A percentile compares a stretch with the other conserved stretches of the same genome.
phyloP scores from a whole-genome alignment of 2,797 vertebrate species.

The Phrynocephalus vlangalii region DNA sequence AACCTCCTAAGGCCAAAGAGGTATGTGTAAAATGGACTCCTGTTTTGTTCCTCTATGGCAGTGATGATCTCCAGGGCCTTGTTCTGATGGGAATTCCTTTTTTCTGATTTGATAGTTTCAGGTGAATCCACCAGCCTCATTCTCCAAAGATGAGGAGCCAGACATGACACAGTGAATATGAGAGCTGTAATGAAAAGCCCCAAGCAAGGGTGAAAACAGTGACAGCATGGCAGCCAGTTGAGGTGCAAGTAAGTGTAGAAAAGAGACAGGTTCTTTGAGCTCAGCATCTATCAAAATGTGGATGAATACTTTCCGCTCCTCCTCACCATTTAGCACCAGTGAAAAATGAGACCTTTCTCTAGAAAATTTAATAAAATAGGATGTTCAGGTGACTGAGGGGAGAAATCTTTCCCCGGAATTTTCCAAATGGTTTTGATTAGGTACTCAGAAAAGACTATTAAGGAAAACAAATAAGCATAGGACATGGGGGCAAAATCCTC shows the following conservation, averaged over 20 bases:
- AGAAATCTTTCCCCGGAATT: constrained; percentile 66
- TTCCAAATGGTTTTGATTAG: constrained; percentile 66
- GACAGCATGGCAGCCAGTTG: not conserved
- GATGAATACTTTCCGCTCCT: constrained; percentile 38
- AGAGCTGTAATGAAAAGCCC: too few species aligned
- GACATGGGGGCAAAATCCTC: constrained; percentile 51
- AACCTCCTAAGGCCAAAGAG: too few species aligned
- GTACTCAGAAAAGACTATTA: constrained; percentile 65
- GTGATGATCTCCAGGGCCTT: not conserved
- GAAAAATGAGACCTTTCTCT: constrained; percentile 62
- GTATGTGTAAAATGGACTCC: not conserved
- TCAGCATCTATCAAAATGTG: constrained; percentile 61
- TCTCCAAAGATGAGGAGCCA: not conserved
- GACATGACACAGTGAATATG: not conserved
- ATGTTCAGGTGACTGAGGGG: constrained; percentile 65
- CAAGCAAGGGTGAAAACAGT: not conserved
- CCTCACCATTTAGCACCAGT: constrained; percentile 61
- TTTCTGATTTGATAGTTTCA: not conserved
- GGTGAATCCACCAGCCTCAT: not conserved
- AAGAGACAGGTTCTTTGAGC: not conserved
- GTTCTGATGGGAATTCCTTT: not conserved
- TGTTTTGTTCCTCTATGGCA: not conserved
- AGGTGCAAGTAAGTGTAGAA: not conserved
- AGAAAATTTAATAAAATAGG: constrained; percentile 65
- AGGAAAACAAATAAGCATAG: constrained; percentile 66